Conservation (phyloP, 2,888 invertebrate genomes). For the Eupithecia exiguata region DNA sequence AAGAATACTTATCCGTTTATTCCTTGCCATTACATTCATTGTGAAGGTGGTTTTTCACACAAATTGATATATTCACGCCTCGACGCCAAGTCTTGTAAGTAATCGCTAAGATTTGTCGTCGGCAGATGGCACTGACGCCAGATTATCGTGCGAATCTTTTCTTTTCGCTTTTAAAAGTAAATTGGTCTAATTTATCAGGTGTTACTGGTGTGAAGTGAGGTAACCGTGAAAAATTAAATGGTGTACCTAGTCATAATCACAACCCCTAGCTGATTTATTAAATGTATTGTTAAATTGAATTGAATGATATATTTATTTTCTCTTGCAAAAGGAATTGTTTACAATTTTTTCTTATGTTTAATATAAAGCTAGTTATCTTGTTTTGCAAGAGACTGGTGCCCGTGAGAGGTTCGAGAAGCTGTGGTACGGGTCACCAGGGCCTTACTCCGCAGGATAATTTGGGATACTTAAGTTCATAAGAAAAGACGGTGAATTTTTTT, state of each 20-base stretch:
- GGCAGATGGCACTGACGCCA: slow-evolving; percentile 54
- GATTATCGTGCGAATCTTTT: slow-evolving; percentile 56
- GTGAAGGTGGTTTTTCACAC: slow-evolving; percentile 42
- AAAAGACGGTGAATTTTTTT: too few species aligned
- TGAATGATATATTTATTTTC: too few species aligned
- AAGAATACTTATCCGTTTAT: not conserved
- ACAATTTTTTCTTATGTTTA: too few species aligned
- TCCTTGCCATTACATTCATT: slow-evolving; percentile 15
- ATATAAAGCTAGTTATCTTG: too few species aligned
- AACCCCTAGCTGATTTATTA: not conserved
- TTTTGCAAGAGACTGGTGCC: too few species aligned
- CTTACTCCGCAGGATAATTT: too few species aligned
- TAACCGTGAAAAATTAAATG: not conserved
- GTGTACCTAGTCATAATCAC: not conserved
- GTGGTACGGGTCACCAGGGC: too few species aligned
- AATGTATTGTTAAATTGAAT: too few species aligned
- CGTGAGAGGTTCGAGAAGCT: too few species aligned
- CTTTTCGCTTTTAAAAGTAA: slow-evolving; percentile 52
- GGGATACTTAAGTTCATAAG: too few species aligned
- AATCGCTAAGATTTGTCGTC: slow-evolving; percentile 64
- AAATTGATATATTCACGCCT: slow-evolving; percentile 52
- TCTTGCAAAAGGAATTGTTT: too few species aligned
- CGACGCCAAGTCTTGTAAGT: slow-evolving; percentile 56
- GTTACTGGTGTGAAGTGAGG: slow-evolving; percentile 9
- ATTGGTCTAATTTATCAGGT: slow-evolving; percentile 48